Evolutionary conservation across 1,140 invertebrate species (phyloP).

Genomic region (Drosophila rufa): DNA sequence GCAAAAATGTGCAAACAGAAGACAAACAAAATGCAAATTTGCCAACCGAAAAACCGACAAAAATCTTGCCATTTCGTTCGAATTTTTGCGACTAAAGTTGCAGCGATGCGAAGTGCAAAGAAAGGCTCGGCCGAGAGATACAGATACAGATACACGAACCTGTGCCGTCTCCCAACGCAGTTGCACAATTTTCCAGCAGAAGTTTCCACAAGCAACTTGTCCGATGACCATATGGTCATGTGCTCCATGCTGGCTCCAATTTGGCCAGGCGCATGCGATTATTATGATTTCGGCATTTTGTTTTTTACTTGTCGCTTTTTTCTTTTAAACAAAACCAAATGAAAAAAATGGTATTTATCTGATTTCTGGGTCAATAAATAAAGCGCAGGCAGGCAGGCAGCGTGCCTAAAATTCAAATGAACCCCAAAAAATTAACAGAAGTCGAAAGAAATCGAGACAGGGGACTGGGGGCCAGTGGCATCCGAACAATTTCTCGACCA

Average conservation of each 20-base stretch:
- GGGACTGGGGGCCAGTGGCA: slow-evolving; percentile 49
- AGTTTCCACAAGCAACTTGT: slow-evolving; percentile 23
- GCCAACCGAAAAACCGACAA: slow-evolving; percentile 12
- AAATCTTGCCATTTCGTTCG: slow-evolving; percentile 32
- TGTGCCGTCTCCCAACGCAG: slow-evolving; percentile 3
- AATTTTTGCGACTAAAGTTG: slow-evolving; percentile 56
- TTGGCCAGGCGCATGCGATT: slow-evolving; percentile 71
- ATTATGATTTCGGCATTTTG: slow-evolving; percentile 59
- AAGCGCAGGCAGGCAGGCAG: slow-evolving; percentile 44
- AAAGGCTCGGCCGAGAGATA: slow-evolving; percentile 56
- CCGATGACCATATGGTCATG: slow-evolving; percentile 65
- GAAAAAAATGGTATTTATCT: slow-evolving; percentile 75
- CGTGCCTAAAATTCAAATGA: slow-evolving; percentile 82
- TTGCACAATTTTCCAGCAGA: slow-evolving; percentile 41
- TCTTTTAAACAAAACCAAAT: slow-evolving; percentile 5
- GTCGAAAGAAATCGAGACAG: slow-evolving; percentile 22
- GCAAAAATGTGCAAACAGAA: slow-evolving; percentile 58
- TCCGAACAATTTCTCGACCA: slow-evolving; percentile 75
- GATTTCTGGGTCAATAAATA: slow-evolving; percentile 82
- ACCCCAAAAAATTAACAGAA: slow-evolving; percentile 54
- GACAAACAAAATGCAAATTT: slow-evolving; percentile 74
- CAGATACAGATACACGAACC: slow-evolving; percentile 7
- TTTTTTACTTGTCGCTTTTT: slow-evolving; percentile 44
- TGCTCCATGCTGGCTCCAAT: slow-evolving; percentile 17
- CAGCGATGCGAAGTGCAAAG: slow-evolving; percentile 64